Evolutionary conservation across 35 echinoderm and acorn worm species (phyloP).

Genomic region (Patiria miniata): DNA sequence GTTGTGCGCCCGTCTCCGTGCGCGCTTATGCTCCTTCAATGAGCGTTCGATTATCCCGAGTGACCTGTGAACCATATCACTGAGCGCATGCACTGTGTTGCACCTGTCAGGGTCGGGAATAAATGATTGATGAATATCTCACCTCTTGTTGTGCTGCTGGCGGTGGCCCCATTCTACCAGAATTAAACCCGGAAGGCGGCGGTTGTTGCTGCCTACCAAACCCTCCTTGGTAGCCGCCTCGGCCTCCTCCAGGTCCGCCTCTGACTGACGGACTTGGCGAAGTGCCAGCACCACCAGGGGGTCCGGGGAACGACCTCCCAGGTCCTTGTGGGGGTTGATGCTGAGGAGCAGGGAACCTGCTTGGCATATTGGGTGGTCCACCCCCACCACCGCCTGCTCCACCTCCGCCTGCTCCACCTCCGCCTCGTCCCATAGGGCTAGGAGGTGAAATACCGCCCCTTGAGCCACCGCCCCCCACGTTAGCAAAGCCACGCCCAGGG

Average conservation of each 20-base stretch:
- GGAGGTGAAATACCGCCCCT: conserved; percentile 22
- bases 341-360: background rate
- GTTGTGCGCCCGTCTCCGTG: no score
- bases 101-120: no score
- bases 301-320: background rate
- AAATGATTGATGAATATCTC: background rate
- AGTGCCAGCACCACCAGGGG: background rate
- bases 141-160: background rate
- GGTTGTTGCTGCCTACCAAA: background rate
- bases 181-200: background rate
- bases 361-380: conserved; percentile 1
- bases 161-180: background rate
- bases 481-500: background rate
- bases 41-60: no score
- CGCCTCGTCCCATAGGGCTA: conserved; percentile 29
- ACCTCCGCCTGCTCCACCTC: conserved; percentile 17
- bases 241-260: background rate
- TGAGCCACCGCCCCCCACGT: background rate
- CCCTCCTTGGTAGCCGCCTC: background rate
- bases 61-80: no score
- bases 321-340: background rate
- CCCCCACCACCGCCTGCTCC: conserved; percentile 11
- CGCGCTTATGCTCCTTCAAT: no score
- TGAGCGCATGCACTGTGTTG: no score
- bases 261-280: background rate